Conservation (phyloP, 2,113 vertebrate species). For the Gnathonemus longibarbis region DNA sequence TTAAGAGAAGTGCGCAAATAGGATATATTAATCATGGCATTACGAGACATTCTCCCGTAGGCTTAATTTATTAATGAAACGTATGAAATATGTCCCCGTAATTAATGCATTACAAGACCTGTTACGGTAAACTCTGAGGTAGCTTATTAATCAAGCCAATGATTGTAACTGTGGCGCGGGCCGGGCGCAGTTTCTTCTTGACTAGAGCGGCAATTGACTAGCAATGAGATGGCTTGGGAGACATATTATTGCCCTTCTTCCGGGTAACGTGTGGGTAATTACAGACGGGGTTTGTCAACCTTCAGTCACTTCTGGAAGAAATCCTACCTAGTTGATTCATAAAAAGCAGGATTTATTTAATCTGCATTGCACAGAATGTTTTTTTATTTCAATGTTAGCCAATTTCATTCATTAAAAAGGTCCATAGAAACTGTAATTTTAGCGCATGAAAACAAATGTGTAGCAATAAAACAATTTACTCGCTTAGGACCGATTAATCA, state of each 20-base stretch:
- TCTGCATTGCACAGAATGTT: neutral
- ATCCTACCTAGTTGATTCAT: neutral
- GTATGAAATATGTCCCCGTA: neutral
- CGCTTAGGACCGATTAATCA: neutral
- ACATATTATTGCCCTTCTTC: neutral
- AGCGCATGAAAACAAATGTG: neutral
- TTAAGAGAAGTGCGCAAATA: neutral
- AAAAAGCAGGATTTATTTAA: neutral
- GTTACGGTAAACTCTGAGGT: neutral
- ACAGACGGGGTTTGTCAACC: neutral
- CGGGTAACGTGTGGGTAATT: neutral
- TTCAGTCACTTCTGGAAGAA: neutral
- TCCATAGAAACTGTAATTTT: neutral
- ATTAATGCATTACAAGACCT: neutral
- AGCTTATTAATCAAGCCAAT: neutral
- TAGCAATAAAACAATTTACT: neutral
- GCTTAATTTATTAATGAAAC: neutral
- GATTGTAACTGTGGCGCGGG: neutral
- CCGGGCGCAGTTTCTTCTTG: neutral
- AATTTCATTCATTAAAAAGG: neutral
- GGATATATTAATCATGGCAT: neutral
- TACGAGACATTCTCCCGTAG: neutral
- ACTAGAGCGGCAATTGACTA: neutral
- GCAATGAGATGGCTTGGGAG: neutral
- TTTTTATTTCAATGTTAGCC: neutral